Conservation (phyloP, 1,140 invertebrate genomes). For the Hycleus phaleratus region DNA sequence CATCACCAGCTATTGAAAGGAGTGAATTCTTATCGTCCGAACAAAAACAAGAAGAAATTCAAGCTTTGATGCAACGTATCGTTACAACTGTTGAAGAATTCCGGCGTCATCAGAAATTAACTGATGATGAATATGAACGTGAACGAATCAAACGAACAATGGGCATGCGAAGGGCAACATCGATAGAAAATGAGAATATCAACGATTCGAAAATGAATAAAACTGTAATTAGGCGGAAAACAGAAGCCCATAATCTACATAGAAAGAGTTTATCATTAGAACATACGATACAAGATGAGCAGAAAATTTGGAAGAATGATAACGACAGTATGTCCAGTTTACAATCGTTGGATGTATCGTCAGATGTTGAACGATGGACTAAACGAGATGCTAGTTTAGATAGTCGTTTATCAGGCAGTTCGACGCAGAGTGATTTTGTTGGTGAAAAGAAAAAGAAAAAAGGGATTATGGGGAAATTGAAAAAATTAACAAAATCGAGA, state of each 20-base stretch:
- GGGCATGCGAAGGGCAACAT: slow-evolving; percentile 42
- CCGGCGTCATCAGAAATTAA: slow-evolving; percentile 42
- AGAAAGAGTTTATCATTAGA: slow-evolving; percentile 69
- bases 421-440: slow-evolving; percentile 74
- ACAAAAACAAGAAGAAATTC: slow-evolving; percentile 36
- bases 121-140: slow-evolving; percentile 45
- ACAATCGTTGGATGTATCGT: slow-evolving; percentile 62
- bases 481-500: slow-evolving; percentile 75
- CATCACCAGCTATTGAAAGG: slow-evolving; percentile 49
- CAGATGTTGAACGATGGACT: slow-evolving; percentile 44
- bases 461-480: slow-evolving; percentile 74
- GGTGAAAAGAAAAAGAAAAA: slow-evolving; percentile 71
- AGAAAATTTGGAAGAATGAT: slow-evolving; percentile 63
- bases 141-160: slow-evolving; percentile 39
- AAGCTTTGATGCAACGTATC: slow-evolving; percentile 40
- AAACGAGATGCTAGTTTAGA: slow-evolving; percentile 65
- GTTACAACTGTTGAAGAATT: slow-evolving; percentile 48
- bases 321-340: slow-evolving; percentile 73
- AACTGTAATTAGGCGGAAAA: slow-evolving; percentile 30
- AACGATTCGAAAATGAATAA: not conserved
- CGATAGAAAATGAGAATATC: slow-evolving; percentile 40
- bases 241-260: slow-evolving; percentile 49
- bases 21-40: slow-evolving; percentile 31
- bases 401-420: slow-evolving; percentile 71
- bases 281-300: slow-evolving; percentile 51